phyloP scores from a whole-genome alignment of 2,888 invertebrate species.

The Trachelus stipa region DNA sequence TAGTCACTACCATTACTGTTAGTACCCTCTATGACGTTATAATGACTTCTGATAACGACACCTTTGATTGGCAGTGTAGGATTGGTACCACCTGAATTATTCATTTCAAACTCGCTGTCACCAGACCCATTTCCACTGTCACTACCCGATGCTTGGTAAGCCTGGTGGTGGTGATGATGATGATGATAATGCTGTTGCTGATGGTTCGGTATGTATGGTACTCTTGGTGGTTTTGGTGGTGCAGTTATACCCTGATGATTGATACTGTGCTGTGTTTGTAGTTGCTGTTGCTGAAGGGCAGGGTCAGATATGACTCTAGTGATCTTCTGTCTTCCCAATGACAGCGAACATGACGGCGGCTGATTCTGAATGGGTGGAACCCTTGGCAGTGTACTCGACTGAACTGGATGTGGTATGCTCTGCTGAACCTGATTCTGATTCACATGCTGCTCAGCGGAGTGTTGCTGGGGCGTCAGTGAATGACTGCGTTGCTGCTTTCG shows the following conservation, averaged over 20 bases:
- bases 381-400: slow-evolving; percentile 57
- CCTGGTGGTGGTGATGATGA: slow-evolving; percentile 39
- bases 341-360: slow-evolving; percentile 58
- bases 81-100: slow-evolving; percentile 54
- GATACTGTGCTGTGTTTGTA: slow-evolving; percentile 11
- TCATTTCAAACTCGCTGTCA: slow-evolving; percentile 69
- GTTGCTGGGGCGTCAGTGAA: slow-evolving; percentile 75
- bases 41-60: slow-evolving; percentile 79
- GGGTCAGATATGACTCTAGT: slow-evolving; percentile 75
- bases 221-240: slow-evolving; percentile 76
- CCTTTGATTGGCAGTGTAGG: slow-evolving; percentile 67
- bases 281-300: slow-evolving; percentile 48
- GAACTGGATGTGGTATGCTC: slow-evolving; percentile 16
- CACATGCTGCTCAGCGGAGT: slow-evolving; percentile 20
- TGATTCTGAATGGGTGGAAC: slow-evolving; percentile 57
- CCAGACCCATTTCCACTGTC: slow-evolving; percentile 92
- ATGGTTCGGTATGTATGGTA: slow-evolving; percentile 68
- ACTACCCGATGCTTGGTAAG: slow-evolving; percentile 84
- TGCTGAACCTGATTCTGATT: slow-evolving; percentile 38
- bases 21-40: slow-evolving; percentile 68
- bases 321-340: slow-evolving; percentile 63
- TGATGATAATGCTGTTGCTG: slow-evolving; percentile 54
- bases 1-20: slow-evolving; percentile 59
- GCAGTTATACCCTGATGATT: slow-evolving; percentile 49
- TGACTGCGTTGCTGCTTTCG: slow-evolving; percentile 81